Evolutionary conservation across 2,797 vertebrate genomes (phyloP), one percentile per base, ranked within the genome.

Genomic region (Myoxocephalus aenaeus): DNA sequence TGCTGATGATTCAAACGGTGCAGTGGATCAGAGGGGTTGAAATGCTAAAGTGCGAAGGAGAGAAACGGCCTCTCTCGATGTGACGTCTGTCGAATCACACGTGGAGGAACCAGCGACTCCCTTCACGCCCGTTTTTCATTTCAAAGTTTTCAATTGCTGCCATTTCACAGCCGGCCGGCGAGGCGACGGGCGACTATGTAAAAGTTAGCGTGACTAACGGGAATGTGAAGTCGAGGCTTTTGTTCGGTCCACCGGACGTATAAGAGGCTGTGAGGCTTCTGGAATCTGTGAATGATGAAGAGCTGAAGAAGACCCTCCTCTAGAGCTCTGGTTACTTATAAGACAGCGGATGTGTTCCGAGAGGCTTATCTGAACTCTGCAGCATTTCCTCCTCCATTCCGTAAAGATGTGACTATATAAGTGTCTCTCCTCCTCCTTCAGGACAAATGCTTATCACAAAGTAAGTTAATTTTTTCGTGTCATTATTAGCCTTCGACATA

Each of bases 171-270:
- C 44, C 75, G 2, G 62, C 40, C 2, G 63, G 78, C 51, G 29
- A 42, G 20, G 27, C n/a, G 51, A 51, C 72, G 8, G 61, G 15
- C 78, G 65, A 74, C 76, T 71, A 79, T 77, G 71, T 75, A 44
- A 67, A 73, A 58, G 69, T 51, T 64, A 8, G 81, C 34, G 73
- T 54, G 78, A 83, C 86, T 71, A 67, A 83, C 36, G 7, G 71
- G 64, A 29, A 76, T 0, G 40, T 61, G 68, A 53, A 76, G 44
- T 51, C 44, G 61, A 73, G 1, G 68, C 59, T 36, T 17, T 15
- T 32, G 66, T 44, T 75, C n/a, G 48, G 12, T 56, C 40, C 13
- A 0, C 1, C 4, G 13, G 12, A 44, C 10, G 4, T 42, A 46
- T 53, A 32, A 73, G 65, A 65, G 70, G 27, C 69, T 38, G 56